Percentiles rank a stretch among this genome's conserved stretches.
phyloP scores from a whole-genome alignment of 2,113 vertebrate species.

The Agapornis roseicollis region DNA sequence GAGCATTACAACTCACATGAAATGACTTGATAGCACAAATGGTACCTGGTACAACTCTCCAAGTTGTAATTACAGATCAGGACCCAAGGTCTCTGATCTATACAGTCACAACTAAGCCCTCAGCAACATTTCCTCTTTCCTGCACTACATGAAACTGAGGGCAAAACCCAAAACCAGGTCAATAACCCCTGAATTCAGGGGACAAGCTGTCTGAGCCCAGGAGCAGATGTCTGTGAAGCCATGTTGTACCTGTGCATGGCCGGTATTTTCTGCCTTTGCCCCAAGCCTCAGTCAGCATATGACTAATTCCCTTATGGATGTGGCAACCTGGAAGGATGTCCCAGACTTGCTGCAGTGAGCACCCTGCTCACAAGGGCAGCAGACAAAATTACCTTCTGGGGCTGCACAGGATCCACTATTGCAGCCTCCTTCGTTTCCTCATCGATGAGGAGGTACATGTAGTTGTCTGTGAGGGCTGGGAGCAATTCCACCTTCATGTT shows the following conservation, averaged over 20 bases:
- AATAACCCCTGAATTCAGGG: background rate
- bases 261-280: background rate
- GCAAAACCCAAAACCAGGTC: background rate
- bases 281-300: fast-evolving
- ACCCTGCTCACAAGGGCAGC: background rate
- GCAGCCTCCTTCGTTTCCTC: conserved; percentile 88
- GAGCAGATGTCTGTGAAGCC: background rate
- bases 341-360: background rate
- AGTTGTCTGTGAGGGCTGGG: conserved; percentile 95
- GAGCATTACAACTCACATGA: background rate
- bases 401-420: conserved; percentile 92
- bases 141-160: background rate
- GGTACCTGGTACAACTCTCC: background rate
- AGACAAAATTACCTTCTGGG: conserved; percentile 80
- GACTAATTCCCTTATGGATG: background rate
- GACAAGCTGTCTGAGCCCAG: background rate
- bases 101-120: background rate
- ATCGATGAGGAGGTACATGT: conserved; percentile 98
- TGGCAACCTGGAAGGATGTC: background rate
- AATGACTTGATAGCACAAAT: background rate
- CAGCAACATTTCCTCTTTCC: background rate
- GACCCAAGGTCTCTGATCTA: background rate
- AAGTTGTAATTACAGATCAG: background rate
- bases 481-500: conserved; percentile 91
- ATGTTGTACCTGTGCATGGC: background rate